Evolutionary conservation across 2,888 invertebrate genomes (phyloP), one percentile per base, ranked within the genome.

Genomic region (Pterobdella sp.): DNA sequence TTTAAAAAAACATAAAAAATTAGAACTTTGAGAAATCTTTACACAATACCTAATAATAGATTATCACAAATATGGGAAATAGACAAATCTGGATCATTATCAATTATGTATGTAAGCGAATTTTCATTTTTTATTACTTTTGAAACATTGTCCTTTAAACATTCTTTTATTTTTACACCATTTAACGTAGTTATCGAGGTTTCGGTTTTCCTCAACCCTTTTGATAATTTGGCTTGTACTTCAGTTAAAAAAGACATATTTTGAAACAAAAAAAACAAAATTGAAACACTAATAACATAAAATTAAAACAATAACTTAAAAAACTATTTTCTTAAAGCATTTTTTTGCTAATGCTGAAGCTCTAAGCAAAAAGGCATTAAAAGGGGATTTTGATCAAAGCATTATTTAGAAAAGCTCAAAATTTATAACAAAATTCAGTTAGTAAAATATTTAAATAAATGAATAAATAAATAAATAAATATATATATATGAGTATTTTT

Each of bases 31-130:
- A n/a, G 52, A 1, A 49, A 29, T 68, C 22, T 26, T 2, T 10
- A 68, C 56, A n/a, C 31, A 42, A 42, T 26, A 71, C 71, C 71
- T 35, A 71, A 31, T 14, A n/a, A 71, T 35, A 71, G 60, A 60
- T 71, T 35, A 29, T 52, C 31, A n/a, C 29, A 26, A 18, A 71
- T 56, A 34, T 63, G 32, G 29, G 56, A 34, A 63, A 71, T 26
- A 63, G 60, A 35, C 35, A 63, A 3, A 63, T 71, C 71, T 14
- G 71, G 71, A 14, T 71, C 36, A 7, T 35, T 22, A 63, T 71
- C 71, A 1, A 71, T 1, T 18, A 71, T 63, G 34, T 49, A 71
- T 22, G 49, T 65, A 18, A 69, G 26, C 29, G 29, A 49, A 14
- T 69, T 49, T 1, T 31, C 26, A 34, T 3, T 31, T 7, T 49